phyloP scores from a whole-genome alignment of 2,888 invertebrate genomes.

The Abrostola triplasia region DNA sequence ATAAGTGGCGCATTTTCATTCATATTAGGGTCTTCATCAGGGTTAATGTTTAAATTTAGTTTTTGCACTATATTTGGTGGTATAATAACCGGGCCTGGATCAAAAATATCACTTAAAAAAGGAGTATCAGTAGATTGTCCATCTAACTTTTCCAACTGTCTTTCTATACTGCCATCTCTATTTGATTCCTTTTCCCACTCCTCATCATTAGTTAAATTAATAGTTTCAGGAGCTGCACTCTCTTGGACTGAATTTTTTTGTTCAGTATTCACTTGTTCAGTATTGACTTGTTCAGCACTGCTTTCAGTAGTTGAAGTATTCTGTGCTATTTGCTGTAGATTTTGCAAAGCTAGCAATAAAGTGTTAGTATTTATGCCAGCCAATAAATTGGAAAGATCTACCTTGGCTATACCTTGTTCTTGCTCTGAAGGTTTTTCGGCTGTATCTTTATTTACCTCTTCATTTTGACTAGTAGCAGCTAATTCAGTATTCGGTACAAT shows the following conservation, averaged over 20 bases:
- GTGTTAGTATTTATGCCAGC: constrained; percentile 81
- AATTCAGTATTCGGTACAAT: constrained; percentile 15
- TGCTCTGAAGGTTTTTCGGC: constrained; percentile 24
- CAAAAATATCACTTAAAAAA: constrained; percentile 85
- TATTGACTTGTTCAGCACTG: constrained; percentile 43
- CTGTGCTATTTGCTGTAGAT: constrained; percentile 77
- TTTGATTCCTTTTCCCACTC: constrained; percentile 83
- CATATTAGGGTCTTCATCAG: constrained; percentile 62
- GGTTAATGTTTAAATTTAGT: constrained; percentile 71
- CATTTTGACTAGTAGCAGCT: constrained; percentile 21
- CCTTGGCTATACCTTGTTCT: constrained; percentile 48
- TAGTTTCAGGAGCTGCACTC: constrained; percentile 69
- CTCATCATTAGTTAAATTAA: constrained; percentile 83
- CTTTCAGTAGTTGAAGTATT: constrained; percentile 49
- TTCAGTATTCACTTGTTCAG: constrained; percentile 44
- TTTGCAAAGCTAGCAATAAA: constrained; percentile 80
- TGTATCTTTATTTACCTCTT: constrained; percentile 20
- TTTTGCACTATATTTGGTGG: constrained; percentile 71
- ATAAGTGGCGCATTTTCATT: constrained; percentile 80
- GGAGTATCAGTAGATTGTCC: constrained; percentile 80
- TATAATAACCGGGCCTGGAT: constrained; percentile 77
- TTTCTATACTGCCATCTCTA: constrained; percentile 79
- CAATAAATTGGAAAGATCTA: constrained; percentile 76
- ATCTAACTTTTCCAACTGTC: constrained; percentile 75
- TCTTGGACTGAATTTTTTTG: constrained; percentile 41